Percentiles rank a stretch among this genome's conserved stretches.
Conservation (phyloP, 2,888 invertebrate species). For the Siphonodentalium dalli region DNA sequence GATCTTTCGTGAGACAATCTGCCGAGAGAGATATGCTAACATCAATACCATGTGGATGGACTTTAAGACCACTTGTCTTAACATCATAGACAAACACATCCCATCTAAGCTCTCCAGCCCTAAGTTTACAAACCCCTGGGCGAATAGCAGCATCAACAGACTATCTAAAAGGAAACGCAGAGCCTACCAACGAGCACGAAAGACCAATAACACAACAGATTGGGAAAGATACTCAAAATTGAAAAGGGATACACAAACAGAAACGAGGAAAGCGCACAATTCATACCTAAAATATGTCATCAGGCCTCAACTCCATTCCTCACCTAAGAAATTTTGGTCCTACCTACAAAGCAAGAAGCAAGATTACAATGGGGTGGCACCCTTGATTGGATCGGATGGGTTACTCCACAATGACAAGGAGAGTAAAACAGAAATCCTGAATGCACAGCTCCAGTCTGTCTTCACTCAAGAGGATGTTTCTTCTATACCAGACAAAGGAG, state of each 20-base stretch:
- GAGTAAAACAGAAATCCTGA: conserved; percentile 2
- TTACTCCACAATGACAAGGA: neutral
- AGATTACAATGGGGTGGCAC: conserved; percentile 1
- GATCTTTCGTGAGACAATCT: neutral
- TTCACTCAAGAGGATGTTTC: neutral
- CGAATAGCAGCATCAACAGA: neutral
- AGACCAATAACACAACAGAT: neutral
- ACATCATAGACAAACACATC: neutral
- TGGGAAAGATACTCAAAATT: neutral
- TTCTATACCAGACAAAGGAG: neutral
- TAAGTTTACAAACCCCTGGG: conserved; percentile 2
- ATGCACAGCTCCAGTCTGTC: conserved; percentile 1
- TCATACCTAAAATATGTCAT: conserved; percentile 3
- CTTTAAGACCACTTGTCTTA: neutral
- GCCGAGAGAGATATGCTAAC: neutral
- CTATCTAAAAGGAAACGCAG: neutral
- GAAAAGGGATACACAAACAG: neutral
- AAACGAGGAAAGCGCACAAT: neutral
- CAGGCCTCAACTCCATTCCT: neutral
- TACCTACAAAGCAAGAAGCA: conserved; percentile 3
- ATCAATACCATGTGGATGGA: conserved; percentile 2
- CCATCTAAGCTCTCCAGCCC: conserved; percentile 2
- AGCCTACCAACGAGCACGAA: neutral
- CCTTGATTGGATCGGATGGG: neutral
- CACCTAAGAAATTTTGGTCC: conserved; percentile 1